Conservation (phyloP, 2,113 vertebrate species). For the Cynocephalus volans region DNA sequence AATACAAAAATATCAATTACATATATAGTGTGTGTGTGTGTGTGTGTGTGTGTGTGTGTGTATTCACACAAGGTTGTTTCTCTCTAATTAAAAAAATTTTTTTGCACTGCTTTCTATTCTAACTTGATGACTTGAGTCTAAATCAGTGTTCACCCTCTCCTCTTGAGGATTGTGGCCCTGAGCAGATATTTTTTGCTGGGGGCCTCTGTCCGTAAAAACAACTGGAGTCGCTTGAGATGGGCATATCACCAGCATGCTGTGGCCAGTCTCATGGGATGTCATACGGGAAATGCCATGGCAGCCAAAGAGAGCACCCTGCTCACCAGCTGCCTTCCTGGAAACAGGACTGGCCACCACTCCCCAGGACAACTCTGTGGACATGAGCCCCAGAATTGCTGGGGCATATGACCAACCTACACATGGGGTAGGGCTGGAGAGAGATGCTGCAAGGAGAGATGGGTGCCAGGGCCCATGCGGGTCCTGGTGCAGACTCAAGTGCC, state of each 20-base stretch:
- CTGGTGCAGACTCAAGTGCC: neutral
- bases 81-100: neutral
- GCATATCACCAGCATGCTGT: neutral
- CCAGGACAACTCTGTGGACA: rapidly evolving
- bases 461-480: neutral
- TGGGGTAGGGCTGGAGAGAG: neutral
- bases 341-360: neutral
- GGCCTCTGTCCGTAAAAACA: neutral
- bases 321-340: neutral
- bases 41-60: too few relatives aligned
- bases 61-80: neutral
- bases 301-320: neutral
- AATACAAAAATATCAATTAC: neutral
- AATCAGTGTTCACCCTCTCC: neutral
- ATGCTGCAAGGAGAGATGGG: neutral
- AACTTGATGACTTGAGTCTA: neutral
- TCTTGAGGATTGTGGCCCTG: neutral
- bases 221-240: neutral
- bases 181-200: neutral
- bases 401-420: too few relatives aligned
- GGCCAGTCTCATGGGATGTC: neutral
- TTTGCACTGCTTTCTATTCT: neutral
- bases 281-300: neutral
- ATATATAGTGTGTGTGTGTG: too few relatives aligned
- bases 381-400: neutral